phyloP scores from a whole-genome alignment of 2,888 invertebrate species.

The Tridacna crocea region DNA sequence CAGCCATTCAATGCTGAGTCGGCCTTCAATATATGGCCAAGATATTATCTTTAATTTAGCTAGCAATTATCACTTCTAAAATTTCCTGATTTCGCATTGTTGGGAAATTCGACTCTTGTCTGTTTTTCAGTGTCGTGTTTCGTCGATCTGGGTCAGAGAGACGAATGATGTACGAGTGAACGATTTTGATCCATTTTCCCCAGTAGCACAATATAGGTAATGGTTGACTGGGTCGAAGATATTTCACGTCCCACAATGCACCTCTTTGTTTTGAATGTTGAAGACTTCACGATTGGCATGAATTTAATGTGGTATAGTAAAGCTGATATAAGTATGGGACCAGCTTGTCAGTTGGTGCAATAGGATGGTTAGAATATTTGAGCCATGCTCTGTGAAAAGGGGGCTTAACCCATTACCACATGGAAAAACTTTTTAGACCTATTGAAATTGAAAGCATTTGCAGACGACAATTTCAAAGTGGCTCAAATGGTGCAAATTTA shows the following conservation, averaged over 20 bases:
- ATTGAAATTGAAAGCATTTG: too few species aligned
- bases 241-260: constrained; percentile 47
- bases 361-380: too few species aligned
- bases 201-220: constrained; percentile 28
- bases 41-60: constrained; percentile 26
- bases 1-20: not conserved
- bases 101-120: constrained; percentile 37
- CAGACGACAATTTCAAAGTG: too few species aligned
- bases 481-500: too few species aligned
- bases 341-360: not conserved
- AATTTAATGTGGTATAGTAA: constrained; percentile 43
- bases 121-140: constrained; percentile 24
- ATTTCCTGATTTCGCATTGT: constrained; percentile 34
- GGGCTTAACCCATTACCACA: too few species aligned
- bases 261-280: constrained; percentile 51
- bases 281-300: constrained; percentile 47
- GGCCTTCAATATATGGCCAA: not conserved
- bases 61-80: constrained; percentile 24
- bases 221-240: constrained; percentile 39
- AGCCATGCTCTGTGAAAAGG: too few species aligned
- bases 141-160: constrained; percentile 17
- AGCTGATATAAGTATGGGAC: constrained; percentile 11
- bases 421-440: too few species aligned
- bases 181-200: constrained; percentile 1
- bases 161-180: constrained; percentile 16